Evolutionary conservation across 92 coral and sea anemone genomes (phyloP).

Genomic region (Scolanthus callimorphus): DNA sequence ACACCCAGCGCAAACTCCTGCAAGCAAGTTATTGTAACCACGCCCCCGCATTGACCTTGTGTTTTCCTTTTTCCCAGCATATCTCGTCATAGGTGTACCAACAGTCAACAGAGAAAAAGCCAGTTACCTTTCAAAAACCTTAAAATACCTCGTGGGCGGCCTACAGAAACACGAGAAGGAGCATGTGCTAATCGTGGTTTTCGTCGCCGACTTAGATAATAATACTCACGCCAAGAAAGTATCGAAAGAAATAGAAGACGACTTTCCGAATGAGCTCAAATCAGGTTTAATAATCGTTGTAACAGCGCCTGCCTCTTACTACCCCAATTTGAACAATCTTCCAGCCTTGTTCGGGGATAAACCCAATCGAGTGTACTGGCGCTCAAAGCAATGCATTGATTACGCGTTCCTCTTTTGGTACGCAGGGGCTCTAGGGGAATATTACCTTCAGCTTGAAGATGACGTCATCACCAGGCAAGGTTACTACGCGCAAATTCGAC

Average conservation of each 20-base stretch:
- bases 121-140: conserved; percentile 33
- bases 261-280: conserved; percentile 26
- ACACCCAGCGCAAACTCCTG: no score
- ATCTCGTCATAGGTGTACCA: conserved; percentile 64
- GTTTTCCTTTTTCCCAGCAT: conserved; percentile 39
- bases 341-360: conserved; percentile 57
- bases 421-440: conserved; percentile 34
- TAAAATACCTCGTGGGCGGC: conserved; percentile 36
- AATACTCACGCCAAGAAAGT: conserved; percentile 2
- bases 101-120: conserved; percentile 28
- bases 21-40: no score
- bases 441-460: conserved; percentile 58
- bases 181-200: conserved; percentile 41
- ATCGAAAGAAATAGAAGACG: conserved; percentile 1
- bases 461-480: conserved; percentile 22
- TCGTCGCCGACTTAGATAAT: conserved; percentile 40
- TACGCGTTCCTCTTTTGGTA: conserved; percentile 54
- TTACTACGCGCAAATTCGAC: conserved; percentile 34
- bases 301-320: conserved; percentile 22
- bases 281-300: conserved; percentile 42
- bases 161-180: conserved; percentile 37
- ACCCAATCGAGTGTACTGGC: conserved; percentile 50
- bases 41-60: no score
- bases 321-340: conserved; percentile 26
- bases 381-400: conserved; percentile 68